These are phyloP conservation scores for Pygocentrus nattereri DNA, from an alignment of 2,797 vertebrate genomes.

Conservation along the genomic window DNA sequence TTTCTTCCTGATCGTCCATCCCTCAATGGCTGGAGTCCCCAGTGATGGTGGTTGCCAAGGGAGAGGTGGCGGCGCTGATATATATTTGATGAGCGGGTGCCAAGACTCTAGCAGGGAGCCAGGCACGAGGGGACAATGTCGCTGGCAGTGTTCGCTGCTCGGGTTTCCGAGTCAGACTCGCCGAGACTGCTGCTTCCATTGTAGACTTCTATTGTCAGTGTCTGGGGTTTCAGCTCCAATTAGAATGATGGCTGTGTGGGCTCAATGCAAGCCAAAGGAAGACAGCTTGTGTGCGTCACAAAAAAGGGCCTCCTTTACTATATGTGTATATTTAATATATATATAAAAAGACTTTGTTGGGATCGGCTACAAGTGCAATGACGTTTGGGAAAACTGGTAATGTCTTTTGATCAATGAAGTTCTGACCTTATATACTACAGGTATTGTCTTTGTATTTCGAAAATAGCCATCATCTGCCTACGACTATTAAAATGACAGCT, in stretches of 20 bases:
- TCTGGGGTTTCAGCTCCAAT: slow-evolving; percentile 67
- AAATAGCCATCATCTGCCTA: too few species aligned
- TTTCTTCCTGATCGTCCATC: slow-evolving; percentile 38
- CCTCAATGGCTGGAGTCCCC: slow-evolving; percentile 52
- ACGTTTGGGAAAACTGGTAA: background rate
- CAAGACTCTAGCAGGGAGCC: slow-evolving; percentile 57
- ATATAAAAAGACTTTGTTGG: slow-evolving; percentile 8
- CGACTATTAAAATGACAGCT: background rate
- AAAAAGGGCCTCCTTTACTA: slow-evolving; percentile 42
- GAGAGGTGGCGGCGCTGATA: slow-evolving; percentile 57
- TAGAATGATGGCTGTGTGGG: slow-evolving; percentile 60
- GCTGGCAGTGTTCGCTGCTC: slow-evolving; percentile 53
- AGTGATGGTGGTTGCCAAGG: slow-evolving; percentile 55
- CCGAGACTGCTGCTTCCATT: slow-evolving; percentile 57
- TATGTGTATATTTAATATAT: slow-evolving; percentile 16
- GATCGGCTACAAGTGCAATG: background rate
- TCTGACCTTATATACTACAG: too few species aligned
- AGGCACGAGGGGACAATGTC: slow-evolving; percentile 62
- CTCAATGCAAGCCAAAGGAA: slow-evolving; percentile 52
- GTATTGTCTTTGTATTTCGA: too few species aligned
- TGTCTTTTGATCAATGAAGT: too few species aligned
- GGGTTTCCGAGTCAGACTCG: slow-evolving; percentile 62
- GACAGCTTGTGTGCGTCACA: slow-evolving; percentile 59
- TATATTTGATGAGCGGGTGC: slow-evolving; percentile 70
- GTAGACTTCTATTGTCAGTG: slow-evolving; percentile 58